A percentile compares a stretch with the other conserved stretches of the same genome.
These are phyloP conservation scores for Achatina immaculata DNA, from an alignment of 1,140 invertebrate species.

Conservation along the genomic window DNA sequence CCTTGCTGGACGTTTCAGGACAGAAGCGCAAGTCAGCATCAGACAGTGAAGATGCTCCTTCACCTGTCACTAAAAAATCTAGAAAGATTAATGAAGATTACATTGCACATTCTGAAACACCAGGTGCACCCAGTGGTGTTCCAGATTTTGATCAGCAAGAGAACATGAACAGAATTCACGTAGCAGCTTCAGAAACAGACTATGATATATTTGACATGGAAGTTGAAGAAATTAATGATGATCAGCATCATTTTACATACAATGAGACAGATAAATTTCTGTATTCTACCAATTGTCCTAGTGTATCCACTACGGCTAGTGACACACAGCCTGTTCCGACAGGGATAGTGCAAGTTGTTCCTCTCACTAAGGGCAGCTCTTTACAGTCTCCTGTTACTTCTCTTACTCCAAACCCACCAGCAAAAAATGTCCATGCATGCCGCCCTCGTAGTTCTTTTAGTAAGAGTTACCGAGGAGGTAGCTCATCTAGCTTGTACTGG, in stretches of 20 bases:
- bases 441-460: not conserved
- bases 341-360: not conserved
- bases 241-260: slow-evolving; percentile 33
- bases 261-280: slow-evolving; percentile 18
- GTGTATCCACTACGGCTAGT: not conserved
- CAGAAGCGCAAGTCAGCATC: not conserved
- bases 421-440: not conserved
- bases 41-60: not conserved
- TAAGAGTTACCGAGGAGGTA: slow-evolving; percentile 21
- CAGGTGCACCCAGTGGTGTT: not conserved
- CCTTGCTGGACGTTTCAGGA: slow-evolving; percentile 1
- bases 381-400: not conserved
- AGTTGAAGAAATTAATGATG: slow-evolving; percentile 52
- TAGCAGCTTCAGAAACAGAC: slow-evolving; percentile 39
- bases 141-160: not conserved
- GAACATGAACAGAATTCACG: slow-evolving; percentile 17
- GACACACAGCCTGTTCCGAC: not conserved
- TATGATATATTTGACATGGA: slow-evolving; percentile 56
- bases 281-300: slow-evolving; percentile 10
- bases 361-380: not conserved
- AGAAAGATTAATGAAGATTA: not conserved
- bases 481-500: slow-evolving; percentile 60
- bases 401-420: not conserved
- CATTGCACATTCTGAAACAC: not conserved
- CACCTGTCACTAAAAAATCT: not conserved